Percentiles rank a stretch among this genome's conserved stretches.
Conservation (phyloP, 2,888 invertebrate species). For the Leuctra nigra region DNA sequence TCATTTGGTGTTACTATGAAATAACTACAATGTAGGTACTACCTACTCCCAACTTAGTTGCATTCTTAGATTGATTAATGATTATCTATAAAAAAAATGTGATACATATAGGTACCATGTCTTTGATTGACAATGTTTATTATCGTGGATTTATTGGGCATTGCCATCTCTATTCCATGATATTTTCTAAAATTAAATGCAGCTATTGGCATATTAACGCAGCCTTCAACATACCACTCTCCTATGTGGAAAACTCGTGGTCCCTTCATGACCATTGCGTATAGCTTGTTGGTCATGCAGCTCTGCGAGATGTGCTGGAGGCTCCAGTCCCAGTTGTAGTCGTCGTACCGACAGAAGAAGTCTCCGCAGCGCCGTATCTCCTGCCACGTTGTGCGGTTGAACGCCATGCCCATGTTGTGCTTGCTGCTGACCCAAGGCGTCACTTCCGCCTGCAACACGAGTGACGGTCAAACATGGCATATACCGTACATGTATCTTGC, state of each 20-base stretch:
- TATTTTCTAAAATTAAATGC: not conserved
- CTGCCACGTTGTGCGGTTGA: conserved; percentile 83
- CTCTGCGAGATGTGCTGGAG: conserved; percentile 85
- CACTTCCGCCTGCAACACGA: conserved; percentile 64
- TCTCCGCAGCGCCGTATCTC: conserved; percentile 72
- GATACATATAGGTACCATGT: too few relatives aligned
- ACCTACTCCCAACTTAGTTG: too few relatives aligned
- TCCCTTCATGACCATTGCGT: conserved; percentile 84
- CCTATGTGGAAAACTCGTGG: conserved; percentile 98
- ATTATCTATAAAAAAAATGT: too few relatives aligned
- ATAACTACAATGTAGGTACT: too few relatives aligned
- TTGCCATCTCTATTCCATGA: not conserved
- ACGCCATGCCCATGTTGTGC: conserved; percentile 99
- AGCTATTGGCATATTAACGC: not conserved
- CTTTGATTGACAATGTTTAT: too few relatives aligned
- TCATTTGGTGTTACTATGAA: too few relatives aligned
- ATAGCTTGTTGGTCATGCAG: conserved; percentile 66
- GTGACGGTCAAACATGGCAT: too few relatives aligned
- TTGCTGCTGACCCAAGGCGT: conserved; percentile 94
- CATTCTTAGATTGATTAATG: too few relatives aligned
- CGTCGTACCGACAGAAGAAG: conserved; percentile 93
- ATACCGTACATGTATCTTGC: too few relatives aligned
- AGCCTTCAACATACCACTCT: conserved; percentile 61
- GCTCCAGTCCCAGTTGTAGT: conserved; percentile 99
- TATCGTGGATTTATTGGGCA: too few relatives aligned